Evolutionary conservation across 2,113 vertebrate genomes (phyloP), one percentile per base, ranked within the genome.

Genomic region (Murina feae): DNA sequence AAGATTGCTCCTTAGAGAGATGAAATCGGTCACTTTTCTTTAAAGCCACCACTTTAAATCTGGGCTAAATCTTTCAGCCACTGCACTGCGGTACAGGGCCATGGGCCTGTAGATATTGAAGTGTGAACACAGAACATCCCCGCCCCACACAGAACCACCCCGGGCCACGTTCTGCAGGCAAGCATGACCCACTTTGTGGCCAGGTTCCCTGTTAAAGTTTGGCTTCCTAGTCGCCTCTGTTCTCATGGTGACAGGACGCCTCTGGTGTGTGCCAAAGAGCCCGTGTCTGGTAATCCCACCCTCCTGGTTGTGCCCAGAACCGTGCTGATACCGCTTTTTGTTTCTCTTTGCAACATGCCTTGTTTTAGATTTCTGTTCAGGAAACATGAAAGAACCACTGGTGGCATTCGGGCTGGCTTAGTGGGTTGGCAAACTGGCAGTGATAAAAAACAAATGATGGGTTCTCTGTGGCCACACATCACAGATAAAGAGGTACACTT

Each of bases 1-100:
- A 20, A 53, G 78, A 74, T 96, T 82, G 66, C 63, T 94, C 55
- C 30, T 86, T 90, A 80, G 63, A n/a, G 44, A 72, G 20, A 66
- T 65, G 37, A 44, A 17, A 78, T 47, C 28, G 16, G 21, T 79
- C 86, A n/a, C 49, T 66, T 93, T 91, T 75, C 66, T 87, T 92
- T 84, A 65, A 75, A 88, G 47, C 72, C 53, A 18, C 39, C 42
- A 78, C 89, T 93, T 80, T 91, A 85, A 94, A 81, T 80, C 44
- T 39, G 53, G 60, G 42, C 58, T 58, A 81, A 47, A 18, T 63
- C 42, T 53, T 75, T 76, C 51, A 85, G 74, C 71, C 51, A 25
- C 85, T 37, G 20, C 74, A 18, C 32, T 71, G 9, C 32, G 37
- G 53, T 49, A 35, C 21, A 65, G 23, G 39, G 39, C 42, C 74